Evolutionary conservation across 2,797 vertebrate species (phyloP).

Genomic region (Spheniscus humboldti): DNA sequence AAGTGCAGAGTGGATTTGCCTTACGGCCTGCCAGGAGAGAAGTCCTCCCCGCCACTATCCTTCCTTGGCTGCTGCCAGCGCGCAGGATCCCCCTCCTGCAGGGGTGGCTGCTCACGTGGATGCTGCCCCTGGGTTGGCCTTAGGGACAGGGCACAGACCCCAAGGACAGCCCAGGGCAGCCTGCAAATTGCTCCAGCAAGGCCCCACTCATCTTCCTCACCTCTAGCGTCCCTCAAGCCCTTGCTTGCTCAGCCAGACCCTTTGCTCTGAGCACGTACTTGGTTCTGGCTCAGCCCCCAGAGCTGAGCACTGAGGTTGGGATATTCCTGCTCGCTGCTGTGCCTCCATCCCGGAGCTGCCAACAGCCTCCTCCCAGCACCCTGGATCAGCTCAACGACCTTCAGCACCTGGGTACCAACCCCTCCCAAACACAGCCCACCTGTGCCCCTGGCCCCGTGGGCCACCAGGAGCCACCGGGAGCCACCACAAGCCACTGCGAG

Average conservation of each 20-base stretch:
- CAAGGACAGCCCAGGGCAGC: not conserved
- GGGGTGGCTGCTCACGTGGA: not conserved
- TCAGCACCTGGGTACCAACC: not conserved
- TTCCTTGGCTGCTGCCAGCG: rapidly evolving
- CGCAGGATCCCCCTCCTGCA: rapidly evolving
- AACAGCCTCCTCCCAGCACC: not conserved
- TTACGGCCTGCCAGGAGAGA: rapidly evolving
- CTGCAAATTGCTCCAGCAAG: not conserved
- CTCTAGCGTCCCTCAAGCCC: not conserved
- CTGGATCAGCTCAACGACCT: not conserved
- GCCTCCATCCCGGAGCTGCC: not conserved
- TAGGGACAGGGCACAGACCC: not conserved
- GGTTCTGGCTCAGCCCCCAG: not conserved
- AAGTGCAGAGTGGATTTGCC: not conserved
- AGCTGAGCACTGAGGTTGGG: not conserved
- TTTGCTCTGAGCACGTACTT: not conserved
- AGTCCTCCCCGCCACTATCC: rapidly evolving
- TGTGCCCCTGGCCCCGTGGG: rapidly evolving
- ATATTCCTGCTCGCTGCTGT: not conserved
- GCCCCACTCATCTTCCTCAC: not conserved
- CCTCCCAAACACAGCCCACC: not conserved
- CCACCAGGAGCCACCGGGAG: not conserved
- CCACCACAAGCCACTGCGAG: not conserved
- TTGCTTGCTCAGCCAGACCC: not conserved
- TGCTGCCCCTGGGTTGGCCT: not conserved